A percentile compares a stretch with the other conserved stretches of the same genome.
Evolutionary conservation across 2,113 vertebrate species (phyloP).

Genomic region (Cochlearius cochlearius): DNA sequence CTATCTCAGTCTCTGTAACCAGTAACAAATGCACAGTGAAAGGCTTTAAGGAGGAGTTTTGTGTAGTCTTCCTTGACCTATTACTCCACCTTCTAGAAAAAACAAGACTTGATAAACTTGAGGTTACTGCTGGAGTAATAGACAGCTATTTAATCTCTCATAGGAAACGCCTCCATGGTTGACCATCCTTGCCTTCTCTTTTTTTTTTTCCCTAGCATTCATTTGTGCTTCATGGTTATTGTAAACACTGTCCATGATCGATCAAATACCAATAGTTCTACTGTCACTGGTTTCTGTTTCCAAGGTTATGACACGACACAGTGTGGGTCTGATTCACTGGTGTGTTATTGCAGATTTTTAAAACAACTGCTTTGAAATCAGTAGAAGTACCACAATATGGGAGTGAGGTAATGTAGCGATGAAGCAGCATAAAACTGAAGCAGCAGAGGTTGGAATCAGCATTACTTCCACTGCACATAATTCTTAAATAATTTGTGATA

Average conservation of each 20-base stretch:
- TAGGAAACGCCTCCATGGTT: rapidly evolving
- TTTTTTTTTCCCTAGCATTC: background rate
- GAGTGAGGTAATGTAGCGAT: background rate
- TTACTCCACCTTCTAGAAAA: background rate
- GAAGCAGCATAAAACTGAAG: background rate
- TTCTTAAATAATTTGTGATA: background rate
- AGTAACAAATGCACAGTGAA: background rate
- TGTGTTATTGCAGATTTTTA: background rate
- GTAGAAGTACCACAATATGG: background rate
- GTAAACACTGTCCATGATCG: no score
- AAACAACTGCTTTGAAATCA: background rate
- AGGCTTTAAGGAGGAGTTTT: background rate
- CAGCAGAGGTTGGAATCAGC: no score
- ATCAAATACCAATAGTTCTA: background rate
- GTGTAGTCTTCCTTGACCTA: background rate
- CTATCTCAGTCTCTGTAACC: background rate
- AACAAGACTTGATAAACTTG: background rate
- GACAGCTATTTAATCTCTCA: background rate
- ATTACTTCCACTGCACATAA: background rate
- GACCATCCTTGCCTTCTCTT: background rate
- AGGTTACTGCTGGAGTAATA: background rate
- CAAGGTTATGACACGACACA: background rate
- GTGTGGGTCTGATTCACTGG: background rate
- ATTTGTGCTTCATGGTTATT: background rate
- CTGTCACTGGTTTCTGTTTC: background rate